A percentile compares a stretch with the other conserved stretches of the same genome.
These are phyloP conservation scores for Telmatochromis bifrenatus DNA, from an alignment of 2,113 vertebrate species.

Conservation along the genomic window DNA sequence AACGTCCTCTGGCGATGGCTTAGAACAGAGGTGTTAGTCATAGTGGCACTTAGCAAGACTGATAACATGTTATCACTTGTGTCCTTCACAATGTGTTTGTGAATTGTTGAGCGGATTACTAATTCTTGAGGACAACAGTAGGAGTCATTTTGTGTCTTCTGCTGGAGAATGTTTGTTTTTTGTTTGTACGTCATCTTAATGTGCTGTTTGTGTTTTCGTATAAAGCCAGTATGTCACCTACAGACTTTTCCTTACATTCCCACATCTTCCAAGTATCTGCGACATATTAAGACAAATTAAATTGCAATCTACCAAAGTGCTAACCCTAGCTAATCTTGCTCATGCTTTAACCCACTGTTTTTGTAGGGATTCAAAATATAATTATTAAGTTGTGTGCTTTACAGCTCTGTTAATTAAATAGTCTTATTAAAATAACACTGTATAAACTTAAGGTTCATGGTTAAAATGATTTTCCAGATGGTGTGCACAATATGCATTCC, in stretches of 20 bases:
- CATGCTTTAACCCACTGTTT: neutral
- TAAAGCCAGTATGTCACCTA: neutral
- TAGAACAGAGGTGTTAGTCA: constrained; percentile 11
- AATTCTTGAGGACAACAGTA: neutral
- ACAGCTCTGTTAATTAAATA: neutral
- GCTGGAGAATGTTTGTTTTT: neutral
- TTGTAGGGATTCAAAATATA: neutral
- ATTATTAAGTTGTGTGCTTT: neutral
- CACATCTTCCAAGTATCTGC: neutral
- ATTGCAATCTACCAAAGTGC: neutral
- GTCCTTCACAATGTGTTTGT: constrained; percentile 22
- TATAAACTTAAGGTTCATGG: neutral
- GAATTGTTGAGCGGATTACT: neutral
- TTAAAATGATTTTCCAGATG: constrained; percentile 1
- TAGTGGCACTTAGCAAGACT: constrained; percentile 20
- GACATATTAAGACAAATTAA: neutral
- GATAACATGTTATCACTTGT: constrained; percentile 41
- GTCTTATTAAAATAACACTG: neutral
- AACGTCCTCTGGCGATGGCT: constrained; percentile 30
- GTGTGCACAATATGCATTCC: constrained; percentile 16
- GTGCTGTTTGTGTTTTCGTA: neutral
- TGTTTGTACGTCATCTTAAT: neutral
- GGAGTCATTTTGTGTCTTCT: neutral
- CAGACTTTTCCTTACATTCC: neutral
- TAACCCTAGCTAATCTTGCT: neutral